Conservation (phyloP, 2,113 vertebrate species). For the Sapayoa aenigma region DNA sequence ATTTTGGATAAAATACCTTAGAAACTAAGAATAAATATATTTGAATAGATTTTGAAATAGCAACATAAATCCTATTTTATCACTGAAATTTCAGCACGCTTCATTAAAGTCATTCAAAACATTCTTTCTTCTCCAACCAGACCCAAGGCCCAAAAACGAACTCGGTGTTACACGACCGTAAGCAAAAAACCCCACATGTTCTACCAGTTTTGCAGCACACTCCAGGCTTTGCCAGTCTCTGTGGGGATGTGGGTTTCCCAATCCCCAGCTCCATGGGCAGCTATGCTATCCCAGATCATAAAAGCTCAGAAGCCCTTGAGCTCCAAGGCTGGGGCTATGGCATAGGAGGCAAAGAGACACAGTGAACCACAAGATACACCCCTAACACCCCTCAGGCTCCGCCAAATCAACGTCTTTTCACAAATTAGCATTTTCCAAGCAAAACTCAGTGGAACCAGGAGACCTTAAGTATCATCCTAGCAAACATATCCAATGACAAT, state of each 20-base stretch:
- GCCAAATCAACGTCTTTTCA: not conserved
- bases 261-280: rapidly evolving
- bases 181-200: not conserved
- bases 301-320: not conserved
- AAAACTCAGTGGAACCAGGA: not conserved
- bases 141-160: not conserved
- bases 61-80: not conserved
- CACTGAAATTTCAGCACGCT: not conserved
- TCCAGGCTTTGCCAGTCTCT: not conserved
- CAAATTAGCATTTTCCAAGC: not conserved
- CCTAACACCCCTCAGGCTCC: not conserved
- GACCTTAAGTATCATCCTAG: not conserved
- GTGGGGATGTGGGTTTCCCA: rapidly evolving
- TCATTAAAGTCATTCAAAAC: not conserved
- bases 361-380: not conserved
- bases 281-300: rapidly evolving
- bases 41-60: not conserved
- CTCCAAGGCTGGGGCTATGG: not conserved
- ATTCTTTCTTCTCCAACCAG: not conserved
- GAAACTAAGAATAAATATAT: not conserved
- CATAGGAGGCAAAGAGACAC: not conserved
- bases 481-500: not conserved
- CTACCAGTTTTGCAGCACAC: not conserved
- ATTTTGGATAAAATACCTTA: not conserved
- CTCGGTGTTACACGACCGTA: rapidly evolving